A percentile compares a stretch with the other conserved stretches of the same genome.
Conservation (phyloP, 2,113 vertebrate species). For the Lethenteron reissneri region DNA sequence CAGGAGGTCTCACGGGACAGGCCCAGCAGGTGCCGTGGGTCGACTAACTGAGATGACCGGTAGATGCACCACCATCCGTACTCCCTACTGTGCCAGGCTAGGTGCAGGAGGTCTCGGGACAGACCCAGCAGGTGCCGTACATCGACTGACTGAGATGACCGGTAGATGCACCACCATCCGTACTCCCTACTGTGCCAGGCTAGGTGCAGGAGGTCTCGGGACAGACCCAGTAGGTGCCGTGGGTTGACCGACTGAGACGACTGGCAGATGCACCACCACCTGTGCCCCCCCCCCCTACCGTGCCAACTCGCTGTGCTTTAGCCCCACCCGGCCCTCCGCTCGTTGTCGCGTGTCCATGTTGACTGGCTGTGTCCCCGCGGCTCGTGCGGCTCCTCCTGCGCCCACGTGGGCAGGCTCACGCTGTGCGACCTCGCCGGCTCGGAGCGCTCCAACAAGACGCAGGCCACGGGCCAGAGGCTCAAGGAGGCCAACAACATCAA, state of each 20-base stretch:
- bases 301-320: not conserved
- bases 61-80: too few relatives aligned
- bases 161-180: too few relatives aligned
- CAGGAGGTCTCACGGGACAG: too few relatives aligned
- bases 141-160: too few relatives aligned
- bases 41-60: too few relatives aligned
- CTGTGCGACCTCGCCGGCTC: constrained; percentile 67
- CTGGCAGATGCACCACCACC: not conserved
- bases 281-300: too few relatives aligned
- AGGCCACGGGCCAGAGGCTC: constrained; percentile 47
- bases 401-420: constrained; percentile 28
- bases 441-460: constrained; percentile 56
- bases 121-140: too few relatives aligned
- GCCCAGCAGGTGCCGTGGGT: too few relatives aligned
- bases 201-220: too few relatives aligned
- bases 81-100: too few relatives aligned
- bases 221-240: not conserved
- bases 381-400: not conserved
- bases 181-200: too few relatives aligned
- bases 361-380: not conserved
- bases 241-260: not conserved
- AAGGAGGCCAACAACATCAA: constrained; percentile 73
- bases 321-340: not conserved
- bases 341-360: not conserved
- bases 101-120: too few relatives aligned